phyloP scores from a whole-genome alignment of 2,113 vertebrate genomes.

The Aspiorhynchus laticeps region DNA sequence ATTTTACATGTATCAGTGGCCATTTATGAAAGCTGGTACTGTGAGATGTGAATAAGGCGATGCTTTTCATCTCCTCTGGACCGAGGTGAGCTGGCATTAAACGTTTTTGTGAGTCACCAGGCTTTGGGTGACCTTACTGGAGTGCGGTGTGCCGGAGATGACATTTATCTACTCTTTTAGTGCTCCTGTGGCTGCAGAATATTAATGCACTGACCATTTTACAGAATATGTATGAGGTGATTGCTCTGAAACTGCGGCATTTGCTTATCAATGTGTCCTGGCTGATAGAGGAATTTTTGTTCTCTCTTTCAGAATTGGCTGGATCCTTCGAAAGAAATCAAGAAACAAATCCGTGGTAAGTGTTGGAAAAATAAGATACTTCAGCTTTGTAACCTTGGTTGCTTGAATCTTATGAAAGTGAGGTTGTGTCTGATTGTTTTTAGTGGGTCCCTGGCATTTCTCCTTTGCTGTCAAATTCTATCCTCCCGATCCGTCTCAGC shows the following conservation, averaged over 20 bases:
- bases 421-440: constrained; percentile 55
- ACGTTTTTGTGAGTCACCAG: constrained; percentile 48
- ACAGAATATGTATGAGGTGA: constrained; percentile 54
- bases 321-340: constrained; percentile 99
- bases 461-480: constrained; percentile 98
- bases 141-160: constrained; percentile 48
- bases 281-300: constrained; percentile 57
- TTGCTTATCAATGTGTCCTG: constrained; percentile 37
- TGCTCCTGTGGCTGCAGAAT: constrained; percentile 33
- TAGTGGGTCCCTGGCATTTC: constrained; percentile 92
- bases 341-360: constrained; percentile 98
- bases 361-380: constrained; percentile 48
- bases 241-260: constrained; percentile 43
- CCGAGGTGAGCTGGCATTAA: constrained; percentile 9
- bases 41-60: not conserved
- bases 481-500: constrained; percentile 94
- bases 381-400: not conserved
- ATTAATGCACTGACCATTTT: constrained; percentile 54
- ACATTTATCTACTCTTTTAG: constrained; percentile 60
- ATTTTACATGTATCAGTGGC: not conserved
- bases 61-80: constrained; percentile 18
- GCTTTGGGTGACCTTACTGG: constrained; percentile 62
- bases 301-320: constrained; percentile 84
- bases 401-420: not conserved
- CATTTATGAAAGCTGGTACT: constrained; percentile 5